Conservation (phyloP, 2,888 invertebrate species). For the Tyria jacobaeae region DNA sequence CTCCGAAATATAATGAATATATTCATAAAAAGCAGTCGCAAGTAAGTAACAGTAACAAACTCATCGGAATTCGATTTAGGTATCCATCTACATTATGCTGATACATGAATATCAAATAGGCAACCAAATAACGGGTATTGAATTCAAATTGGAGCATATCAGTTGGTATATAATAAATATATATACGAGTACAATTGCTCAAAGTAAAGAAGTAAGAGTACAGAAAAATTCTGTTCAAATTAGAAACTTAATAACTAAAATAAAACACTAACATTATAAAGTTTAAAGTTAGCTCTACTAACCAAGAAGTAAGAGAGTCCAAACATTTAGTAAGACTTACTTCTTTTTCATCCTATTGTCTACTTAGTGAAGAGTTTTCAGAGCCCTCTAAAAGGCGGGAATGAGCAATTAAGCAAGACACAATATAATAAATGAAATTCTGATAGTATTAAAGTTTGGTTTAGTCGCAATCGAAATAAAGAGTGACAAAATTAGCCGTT, state of each 20-base stretch:
- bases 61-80: slow-evolving; percentile 1
- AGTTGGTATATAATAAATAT: too few relatives aligned
- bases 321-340: too few relatives aligned
- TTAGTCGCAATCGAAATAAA: too few relatives aligned
- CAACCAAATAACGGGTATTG: slow-evolving; percentile 7
- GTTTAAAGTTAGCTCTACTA: too few relatives aligned
- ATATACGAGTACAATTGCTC: neutral
- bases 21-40: neutral
- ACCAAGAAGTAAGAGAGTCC: too few relatives aligned
- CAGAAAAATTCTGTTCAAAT: neutral
- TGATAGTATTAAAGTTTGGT: too few relatives aligned
- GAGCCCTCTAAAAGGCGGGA: too few relatives aligned
- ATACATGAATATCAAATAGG: slow-evolving; percentile 11
- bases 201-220: neutral
- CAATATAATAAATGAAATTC: too few relatives aligned
- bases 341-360: too few relatives aligned
- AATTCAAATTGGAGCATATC: neutral
- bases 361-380: too few relatives aligned
- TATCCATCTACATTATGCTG: slow-evolving; percentile 5
- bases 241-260: neutral
- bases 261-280: neutral
- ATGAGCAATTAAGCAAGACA: too few relatives aligned
- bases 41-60: neutral
- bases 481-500: neutral
- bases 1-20: too few relatives aligned